phyloP scores from a whole-genome alignment of 2,888 invertebrate species.

The Carpatolechia fugitivella region DNA sequence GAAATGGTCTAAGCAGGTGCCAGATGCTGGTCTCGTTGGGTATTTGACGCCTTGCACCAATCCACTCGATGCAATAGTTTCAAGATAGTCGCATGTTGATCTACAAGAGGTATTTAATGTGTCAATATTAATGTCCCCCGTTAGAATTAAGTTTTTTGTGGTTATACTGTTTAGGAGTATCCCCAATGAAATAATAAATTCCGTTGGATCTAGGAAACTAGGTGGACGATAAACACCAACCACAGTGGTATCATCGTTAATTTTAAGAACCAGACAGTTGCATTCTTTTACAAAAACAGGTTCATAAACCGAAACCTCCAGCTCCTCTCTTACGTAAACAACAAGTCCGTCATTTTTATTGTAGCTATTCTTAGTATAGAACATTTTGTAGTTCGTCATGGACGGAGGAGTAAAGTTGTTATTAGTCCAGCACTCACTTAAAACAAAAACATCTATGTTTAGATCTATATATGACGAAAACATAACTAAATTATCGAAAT shows the following conservation, averaged over 20 bases:
- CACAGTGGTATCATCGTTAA: neutral
- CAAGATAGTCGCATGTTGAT: neutral
- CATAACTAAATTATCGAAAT: neutral
- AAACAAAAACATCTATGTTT: neutral
- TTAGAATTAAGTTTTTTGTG: slow-evolving; percentile 1
- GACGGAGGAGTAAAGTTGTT: neutral
- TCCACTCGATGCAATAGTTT: neutral
- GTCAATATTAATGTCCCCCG: no score
- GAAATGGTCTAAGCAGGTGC: no score
- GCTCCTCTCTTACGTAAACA: no score
- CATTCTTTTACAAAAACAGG: no score
- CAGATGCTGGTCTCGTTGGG: neutral
- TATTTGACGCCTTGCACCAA: neutral
- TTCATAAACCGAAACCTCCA: no score
- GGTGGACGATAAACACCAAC: neutral
- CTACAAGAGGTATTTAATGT: neutral
- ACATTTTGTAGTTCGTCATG: neutral
- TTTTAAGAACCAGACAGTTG: no score
- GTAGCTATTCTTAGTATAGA: neutral
- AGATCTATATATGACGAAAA: neutral
- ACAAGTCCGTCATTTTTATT: no score
- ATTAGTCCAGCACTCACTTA: neutral
- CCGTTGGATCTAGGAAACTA: neutral
- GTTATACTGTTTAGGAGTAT: neutral
- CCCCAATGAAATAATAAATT: neutral